Base-by-base conservation (phyloP, 2,113 vertebrate species). In the Etia nguti region DNA sequence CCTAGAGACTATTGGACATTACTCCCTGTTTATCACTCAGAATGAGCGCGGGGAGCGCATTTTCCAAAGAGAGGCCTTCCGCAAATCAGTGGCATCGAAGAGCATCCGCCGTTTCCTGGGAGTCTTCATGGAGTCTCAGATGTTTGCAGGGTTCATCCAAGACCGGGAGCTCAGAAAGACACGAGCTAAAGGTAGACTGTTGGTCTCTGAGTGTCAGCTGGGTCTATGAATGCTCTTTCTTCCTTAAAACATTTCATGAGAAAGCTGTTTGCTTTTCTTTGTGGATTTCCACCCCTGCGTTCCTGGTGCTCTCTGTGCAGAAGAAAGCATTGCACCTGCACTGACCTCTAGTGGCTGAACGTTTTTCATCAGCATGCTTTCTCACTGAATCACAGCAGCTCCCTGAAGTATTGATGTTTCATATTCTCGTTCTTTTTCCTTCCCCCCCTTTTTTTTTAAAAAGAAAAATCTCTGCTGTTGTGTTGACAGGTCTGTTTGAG, bases 51-150 rank as follows among this genome's bases (percentile, higher is more conserved):
- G 98, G 15, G 98, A 99, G 92, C 97, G 98, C 8, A 92, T 97
- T 91, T 99, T 99, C 93, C 99, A 99, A 93, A 97, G 98, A 85
- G 98, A 99, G 88, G 96, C 98, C 85, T 99, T 99, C 95, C 98
- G 99, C 90, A 99, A 99, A 93, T 98, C 98, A 7, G 99, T 99
- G 93, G 98, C 98, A 38, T 99, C 99, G 22, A 99, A 99, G 94
- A 99, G 98, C 57, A 97, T 99, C 96, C 98, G 99, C 3, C 98
- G 99, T 83, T 99, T 99, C 95, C 96, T 99, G 84, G 98, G 99
- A 38, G 98, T 99, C 91, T 99, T 99, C 95, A 99, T 99, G 98
- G 98, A 99, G 94, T 99, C 99, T 52, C 99, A 99, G 96, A 99
- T 99, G 99, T 99, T 99, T 60, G 97, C 99, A 15, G 99, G 99